Conservation (phyloP, 1,140 invertebrate genomes). For the Chironomus tepperi region DNA sequence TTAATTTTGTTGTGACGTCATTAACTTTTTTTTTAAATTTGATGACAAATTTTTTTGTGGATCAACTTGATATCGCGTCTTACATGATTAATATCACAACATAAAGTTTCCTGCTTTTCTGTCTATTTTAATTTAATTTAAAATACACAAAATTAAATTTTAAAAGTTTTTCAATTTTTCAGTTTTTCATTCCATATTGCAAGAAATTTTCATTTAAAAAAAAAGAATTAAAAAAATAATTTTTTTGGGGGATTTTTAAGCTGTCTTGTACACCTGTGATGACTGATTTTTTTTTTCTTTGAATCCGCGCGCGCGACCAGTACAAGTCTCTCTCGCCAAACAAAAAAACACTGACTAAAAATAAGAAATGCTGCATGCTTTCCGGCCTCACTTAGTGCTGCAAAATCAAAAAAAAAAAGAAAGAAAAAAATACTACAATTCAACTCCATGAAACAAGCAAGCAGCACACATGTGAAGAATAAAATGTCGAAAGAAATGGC, state of each 20-base stretch:
- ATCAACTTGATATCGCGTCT: too few relatives aligned
- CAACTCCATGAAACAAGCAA: constrained; percentile 7
- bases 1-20: background rate
- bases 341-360: constrained; percentile 24
- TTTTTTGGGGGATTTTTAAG: background rate
- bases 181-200: too few relatives aligned
- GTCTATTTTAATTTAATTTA: background rate
- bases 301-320: constrained; percentile 10
- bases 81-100: background rate
- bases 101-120: background rate
- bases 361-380: constrained; percentile 22
- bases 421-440: too few relatives aligned
- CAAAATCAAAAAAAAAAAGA: background rate
- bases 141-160: background rate
- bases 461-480: constrained; percentile 1
- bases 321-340: constrained; percentile 22
- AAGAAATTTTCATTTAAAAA: background rate
- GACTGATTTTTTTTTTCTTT: background rate
- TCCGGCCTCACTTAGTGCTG: constrained; percentile 7
- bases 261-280: constrained; percentile 3
- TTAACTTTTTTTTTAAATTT: background rate
- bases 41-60: too few relatives aligned
- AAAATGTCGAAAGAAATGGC: constrained; percentile 5
- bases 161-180: too few relatives aligned
- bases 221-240: background rate